Percentiles rank a stretch among this genome's conserved stretches.
Conservation (phyloP, 2,113 vertebrate genomes). For the Lamprotornis superbus region DNA sequence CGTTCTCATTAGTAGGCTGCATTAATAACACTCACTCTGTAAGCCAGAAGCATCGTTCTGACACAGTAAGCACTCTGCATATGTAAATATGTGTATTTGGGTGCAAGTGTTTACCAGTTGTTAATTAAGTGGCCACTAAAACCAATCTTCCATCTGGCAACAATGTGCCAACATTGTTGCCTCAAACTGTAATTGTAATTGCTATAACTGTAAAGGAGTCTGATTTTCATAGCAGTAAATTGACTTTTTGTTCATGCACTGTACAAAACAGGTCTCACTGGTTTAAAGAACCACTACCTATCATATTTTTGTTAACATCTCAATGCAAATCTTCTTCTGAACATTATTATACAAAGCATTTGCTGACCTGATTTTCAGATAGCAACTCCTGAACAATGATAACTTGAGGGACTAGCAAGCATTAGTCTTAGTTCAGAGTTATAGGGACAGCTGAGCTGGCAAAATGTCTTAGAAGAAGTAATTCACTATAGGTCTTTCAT, state of each 20-base stretch:
- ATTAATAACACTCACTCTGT: not conserved
- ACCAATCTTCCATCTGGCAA: conserved; percentile 15
- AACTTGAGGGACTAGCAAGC: not conserved
- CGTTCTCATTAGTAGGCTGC: not conserved
- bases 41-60: not conserved
- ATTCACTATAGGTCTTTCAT: not conserved
- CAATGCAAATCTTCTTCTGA: not conserved
- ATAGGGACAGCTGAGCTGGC: not conserved
- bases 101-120: not conserved
- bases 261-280: not conserved
- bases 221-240: not conserved
- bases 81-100: conserved; percentile 17
- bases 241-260: not conserved
- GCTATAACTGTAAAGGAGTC: not conserved
- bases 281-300: not conserved
- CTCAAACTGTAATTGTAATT: not conserved
- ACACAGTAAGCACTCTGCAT: not conserved
- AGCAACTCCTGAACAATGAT: not conserved
- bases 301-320: not conserved
- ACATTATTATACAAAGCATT: not conserved
- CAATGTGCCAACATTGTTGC: not conserved
- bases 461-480: not conserved
- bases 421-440: not conserved
- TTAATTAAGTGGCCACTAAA: conserved; percentile 37
- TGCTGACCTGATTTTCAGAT: not conserved